Evolutionary conservation across 1,140 invertebrate genomes (phyloP), one percentile per base, ranked within the genome.

Genomic region (Anagrus nilaparvatae): DNA sequence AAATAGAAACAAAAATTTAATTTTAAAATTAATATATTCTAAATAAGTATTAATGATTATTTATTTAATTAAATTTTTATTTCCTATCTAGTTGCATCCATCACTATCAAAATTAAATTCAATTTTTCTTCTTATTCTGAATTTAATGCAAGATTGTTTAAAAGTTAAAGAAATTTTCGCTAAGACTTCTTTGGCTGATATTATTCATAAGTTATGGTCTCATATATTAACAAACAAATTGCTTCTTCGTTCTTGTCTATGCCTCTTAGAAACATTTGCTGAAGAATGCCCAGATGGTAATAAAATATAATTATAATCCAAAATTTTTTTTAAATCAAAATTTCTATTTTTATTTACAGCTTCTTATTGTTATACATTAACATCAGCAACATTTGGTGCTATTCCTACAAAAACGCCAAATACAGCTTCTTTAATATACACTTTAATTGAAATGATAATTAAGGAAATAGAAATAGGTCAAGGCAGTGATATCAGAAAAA

Each of bases 151-250:
- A 13, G 55, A 56, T 18, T 54, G 56, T 46, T 40, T 36, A 16
- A 23, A 48, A 14, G 65, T 66, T 3, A 74, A 74, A 43, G 46
- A 48, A 23, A 49, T 47, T 18, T 53, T 67, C 3, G 57, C 59
- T 0, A 48, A 58, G 28, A 50, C 59, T 17, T 67, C 69, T 24
- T 50, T 75, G 10, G 61, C 71, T 4, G 71, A 75, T 52, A 43
- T 67, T 3, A 25, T 72, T 3, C 72, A 74, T 41, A 76, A 76
- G 54, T 46, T 74, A 13, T 74, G 73, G 72, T 52, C 55, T 18
- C 74, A 72, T 71, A 65, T 70, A 45, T 52, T 48, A 8, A 52
- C 63, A 16, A 61, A 68, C 44, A 65, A 64, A 41, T 43, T 18
- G 24, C 54, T 69, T 5, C 36, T 67, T 1, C 47, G 59, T 5